phyloP scores from a whole-genome alignment of 2,797 vertebrate genomes.

The Pseudochromis fuscus region DNA sequence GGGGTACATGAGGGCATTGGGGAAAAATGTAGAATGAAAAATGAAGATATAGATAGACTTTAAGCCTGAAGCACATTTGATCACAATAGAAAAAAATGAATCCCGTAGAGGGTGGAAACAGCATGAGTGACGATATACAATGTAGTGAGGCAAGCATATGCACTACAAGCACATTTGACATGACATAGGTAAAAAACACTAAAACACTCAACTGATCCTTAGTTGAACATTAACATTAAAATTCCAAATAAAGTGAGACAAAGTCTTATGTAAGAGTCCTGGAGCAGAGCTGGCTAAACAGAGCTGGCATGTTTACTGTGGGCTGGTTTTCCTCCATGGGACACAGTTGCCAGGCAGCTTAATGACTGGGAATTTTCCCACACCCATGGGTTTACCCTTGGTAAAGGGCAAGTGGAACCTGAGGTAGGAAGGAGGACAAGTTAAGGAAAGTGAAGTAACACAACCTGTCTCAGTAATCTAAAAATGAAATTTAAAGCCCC shows the following conservation, averaged over 20 bases:
- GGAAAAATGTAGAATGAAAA: conserved; percentile 44
- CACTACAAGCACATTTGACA: too few species aligned
- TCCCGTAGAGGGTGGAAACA: conserved; percentile 35
- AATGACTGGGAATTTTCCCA: conserved; percentile 68
- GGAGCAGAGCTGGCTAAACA: conserved; percentile 38
- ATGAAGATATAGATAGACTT: conserved; percentile 61
- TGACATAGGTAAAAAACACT: conserved; percentile 1
- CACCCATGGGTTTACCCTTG: conserved; percentile 62
- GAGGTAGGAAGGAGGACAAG: conserved; percentile 7
- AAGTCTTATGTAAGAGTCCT: background rate
- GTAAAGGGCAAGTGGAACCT: conserved; percentile 51
- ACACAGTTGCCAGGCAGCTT: conserved; percentile 62
- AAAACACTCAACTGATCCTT: background rate
- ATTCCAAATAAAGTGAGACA: conserved; percentile 1
- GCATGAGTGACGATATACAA: conserved; percentile 32
- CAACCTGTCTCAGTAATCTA: conserved; percentile 44
- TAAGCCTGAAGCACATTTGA: conserved; percentile 52
- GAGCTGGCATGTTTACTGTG: conserved; percentile 53
- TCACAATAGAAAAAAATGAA: conserved; percentile 64
- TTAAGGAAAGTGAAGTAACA: conserved; percentile 25
- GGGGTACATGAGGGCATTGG: conserved; percentile 28
- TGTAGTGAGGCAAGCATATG: conserved; percentile 27
- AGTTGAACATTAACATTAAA: background rate
- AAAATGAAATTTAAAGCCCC: conserved; percentile 51
- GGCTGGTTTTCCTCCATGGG: conserved; percentile 41